A percentile compares a stretch with the other conserved stretches of the same genome.
Conservation (phyloP, 2,113 vertebrate genomes). For the Lagenorhynchus albirostris region DNA sequence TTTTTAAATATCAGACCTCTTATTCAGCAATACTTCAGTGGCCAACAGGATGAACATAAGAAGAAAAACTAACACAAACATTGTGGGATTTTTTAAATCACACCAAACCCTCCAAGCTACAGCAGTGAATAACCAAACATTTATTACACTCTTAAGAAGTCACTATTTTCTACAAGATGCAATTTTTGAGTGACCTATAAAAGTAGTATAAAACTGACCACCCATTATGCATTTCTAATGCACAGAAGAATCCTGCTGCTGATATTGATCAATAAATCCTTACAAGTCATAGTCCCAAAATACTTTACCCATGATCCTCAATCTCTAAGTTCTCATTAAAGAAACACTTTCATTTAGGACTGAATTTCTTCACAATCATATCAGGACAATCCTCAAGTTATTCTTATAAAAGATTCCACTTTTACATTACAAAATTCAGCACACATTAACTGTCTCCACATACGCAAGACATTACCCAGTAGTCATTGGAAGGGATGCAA, state of each 20-base stretch:
- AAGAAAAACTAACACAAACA: background rate
- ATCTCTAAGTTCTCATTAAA: background rate
- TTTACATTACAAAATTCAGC: background rate
- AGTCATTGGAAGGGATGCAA: background rate
- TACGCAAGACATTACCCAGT: background rate
- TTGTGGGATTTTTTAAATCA: background rate
- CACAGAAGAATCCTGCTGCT: background rate
- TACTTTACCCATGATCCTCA: background rate
- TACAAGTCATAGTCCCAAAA: background rate
- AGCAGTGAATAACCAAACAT: background rate
- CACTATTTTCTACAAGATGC: background rate
- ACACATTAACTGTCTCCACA: background rate
- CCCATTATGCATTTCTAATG: background rate
- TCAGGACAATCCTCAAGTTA: background rate
- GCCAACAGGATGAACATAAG: background rate
- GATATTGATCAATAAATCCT: background rate
- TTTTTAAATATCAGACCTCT: constrained; percentile 8
- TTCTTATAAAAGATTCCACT: background rate
- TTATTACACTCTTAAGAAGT: background rate
- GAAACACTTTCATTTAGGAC: background rate
- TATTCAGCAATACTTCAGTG: background rate
- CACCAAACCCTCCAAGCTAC: background rate
- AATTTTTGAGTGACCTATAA: background rate
- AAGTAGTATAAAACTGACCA: background rate
- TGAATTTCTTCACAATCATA: background rate